phyloP scores from a whole-genome alignment of 2,888 invertebrate genomes.

The Fragum sueziense region DNA sequence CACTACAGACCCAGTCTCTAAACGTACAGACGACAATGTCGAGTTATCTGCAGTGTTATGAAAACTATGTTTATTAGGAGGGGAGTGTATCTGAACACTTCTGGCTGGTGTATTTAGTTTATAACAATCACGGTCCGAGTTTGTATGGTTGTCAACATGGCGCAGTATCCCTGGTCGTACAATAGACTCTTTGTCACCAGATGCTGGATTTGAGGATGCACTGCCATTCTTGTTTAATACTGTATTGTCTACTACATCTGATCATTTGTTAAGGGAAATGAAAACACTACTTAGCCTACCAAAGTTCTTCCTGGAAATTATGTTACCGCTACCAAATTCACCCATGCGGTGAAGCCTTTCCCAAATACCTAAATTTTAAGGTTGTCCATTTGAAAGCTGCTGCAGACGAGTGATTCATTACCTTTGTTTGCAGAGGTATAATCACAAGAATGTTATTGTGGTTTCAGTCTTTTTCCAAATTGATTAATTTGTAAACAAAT shows the following conservation, averaged over 20 bases:
- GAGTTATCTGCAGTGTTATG: not conserved
- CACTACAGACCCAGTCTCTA: not conserved
- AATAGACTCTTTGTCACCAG: conserved; percentile 7
- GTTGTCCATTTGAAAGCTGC: too few species aligned
- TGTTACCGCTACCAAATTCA: too few species aligned
- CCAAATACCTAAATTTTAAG: too few species aligned
- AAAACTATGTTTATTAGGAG: conserved; percentile 17
- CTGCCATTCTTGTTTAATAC: conserved; percentile 43
- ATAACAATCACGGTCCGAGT: not conserved
- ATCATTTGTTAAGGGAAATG: conserved; percentile 3
- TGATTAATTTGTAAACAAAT: too few species aligned
- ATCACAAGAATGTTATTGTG: too few species aligned
- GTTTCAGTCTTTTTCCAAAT: too few species aligned
- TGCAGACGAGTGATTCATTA: too few species aligned
- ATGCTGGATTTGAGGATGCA: conserved; percentile 12
- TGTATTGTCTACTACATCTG: conserved; percentile 67
- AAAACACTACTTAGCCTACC: too few species aligned
- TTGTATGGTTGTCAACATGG: conserved; percentile 27
- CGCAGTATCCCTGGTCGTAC: conserved; percentile 50
- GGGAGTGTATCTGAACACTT: conserved; percentile 50
- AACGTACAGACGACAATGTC: not conserved
- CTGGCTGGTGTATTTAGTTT: conserved; percentile 6
- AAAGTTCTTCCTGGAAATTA: too few species aligned
- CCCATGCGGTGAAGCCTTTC: too few species aligned
- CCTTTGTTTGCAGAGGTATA: too few species aligned